Evolutionary conservation across 1,140 invertebrate species (phyloP), one percentile per base, ranked within the genome.

Genomic region (Pygmarrhopalites habei): DNA sequence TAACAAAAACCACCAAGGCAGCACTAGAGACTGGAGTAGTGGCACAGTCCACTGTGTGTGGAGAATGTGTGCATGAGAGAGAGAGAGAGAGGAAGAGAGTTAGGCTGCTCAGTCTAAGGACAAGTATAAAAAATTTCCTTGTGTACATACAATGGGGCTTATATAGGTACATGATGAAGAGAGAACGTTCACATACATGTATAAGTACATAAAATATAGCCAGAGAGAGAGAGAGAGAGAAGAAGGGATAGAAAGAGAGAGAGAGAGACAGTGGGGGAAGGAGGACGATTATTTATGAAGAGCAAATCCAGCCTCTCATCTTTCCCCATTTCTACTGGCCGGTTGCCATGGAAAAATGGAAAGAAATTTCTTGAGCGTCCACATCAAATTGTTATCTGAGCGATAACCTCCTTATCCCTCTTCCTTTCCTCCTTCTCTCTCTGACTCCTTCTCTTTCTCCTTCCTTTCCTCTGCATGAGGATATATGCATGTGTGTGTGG

Each of bases 281-380:
- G n/a, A n/a, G n/a, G n/a, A 21, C 29, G 7, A 65, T 65, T 65
- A 65, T 65, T 65, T 65, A 65, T 65, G 52, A 61, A 52, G 58
- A 61, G 53, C 29, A 56, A 61, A 60, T 29, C 58, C 52, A 29
- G 25, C 58, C 41, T 60, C 63, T 60, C 59, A 58, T 61, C 58
- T 44, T 49, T 61, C 55, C 28, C 52, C n/a, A 65, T 65, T n/a
- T n/a, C n/a, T n/a, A n/a, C n/a, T 65, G 64, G 64, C 64, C 41
- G 29, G 5, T 19, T 65, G 64, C 64, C 64, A 59, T 60, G 32
- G 1, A 51, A 61, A 52, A 61, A 65, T 55, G 53, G 51, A 53
- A 63, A 49, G 55, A 58, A 63, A 63, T 56, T 62, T 63, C 53
- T 56, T 46, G 23, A 63, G 17, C 43, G 44, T 41, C 61, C 39